Evolutionary conservation across 2,113 vertebrate species (phyloP).

Genomic region (Fulmarus glacialis): DNA sequence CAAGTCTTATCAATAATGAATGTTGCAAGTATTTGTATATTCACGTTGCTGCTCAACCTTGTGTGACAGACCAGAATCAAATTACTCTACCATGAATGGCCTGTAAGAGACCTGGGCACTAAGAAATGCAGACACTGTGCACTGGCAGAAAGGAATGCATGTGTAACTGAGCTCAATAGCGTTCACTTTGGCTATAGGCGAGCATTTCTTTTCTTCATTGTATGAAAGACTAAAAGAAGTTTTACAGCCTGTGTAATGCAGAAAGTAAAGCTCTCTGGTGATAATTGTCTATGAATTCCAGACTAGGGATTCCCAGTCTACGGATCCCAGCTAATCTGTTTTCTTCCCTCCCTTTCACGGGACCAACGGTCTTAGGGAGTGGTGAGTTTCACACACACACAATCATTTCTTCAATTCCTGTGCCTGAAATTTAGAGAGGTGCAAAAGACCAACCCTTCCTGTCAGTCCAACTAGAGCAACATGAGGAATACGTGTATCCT

Average conservation of each 20-base stretch:
- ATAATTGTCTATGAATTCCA: background rate
- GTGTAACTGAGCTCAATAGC: background rate
- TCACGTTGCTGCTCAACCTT: slow-evolving; percentile 10
- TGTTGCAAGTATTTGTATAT: slow-evolving; percentile 13
- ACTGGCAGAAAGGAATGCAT: background rate
- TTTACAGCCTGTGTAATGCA: slow-evolving; percentile 33
- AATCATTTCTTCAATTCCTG: background rate
- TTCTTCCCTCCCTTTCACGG: background rate
- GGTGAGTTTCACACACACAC: background rate
- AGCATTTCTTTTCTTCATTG: background rate
- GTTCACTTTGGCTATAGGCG: background rate
- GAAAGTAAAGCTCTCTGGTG: background rate
- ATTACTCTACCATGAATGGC: background rate
- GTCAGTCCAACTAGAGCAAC: background rate
- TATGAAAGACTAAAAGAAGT: background rate
- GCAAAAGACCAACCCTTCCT: background rate
- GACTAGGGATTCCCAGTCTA: background rate
- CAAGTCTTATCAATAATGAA: slow-evolving; percentile 35
- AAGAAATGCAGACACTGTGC: background rate
- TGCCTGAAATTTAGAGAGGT: background rate
- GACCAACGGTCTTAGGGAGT: background rate
- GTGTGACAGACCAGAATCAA: slow-evolving; percentile 14
- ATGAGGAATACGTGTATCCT: background rate
- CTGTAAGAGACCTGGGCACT: background rate
- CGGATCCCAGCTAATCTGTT: background rate